These are phyloP conservation scores for Drosophila mauritiana DNA, from an alignment of 1,140 invertebrate species.

Conservation along the genomic window DNA sequence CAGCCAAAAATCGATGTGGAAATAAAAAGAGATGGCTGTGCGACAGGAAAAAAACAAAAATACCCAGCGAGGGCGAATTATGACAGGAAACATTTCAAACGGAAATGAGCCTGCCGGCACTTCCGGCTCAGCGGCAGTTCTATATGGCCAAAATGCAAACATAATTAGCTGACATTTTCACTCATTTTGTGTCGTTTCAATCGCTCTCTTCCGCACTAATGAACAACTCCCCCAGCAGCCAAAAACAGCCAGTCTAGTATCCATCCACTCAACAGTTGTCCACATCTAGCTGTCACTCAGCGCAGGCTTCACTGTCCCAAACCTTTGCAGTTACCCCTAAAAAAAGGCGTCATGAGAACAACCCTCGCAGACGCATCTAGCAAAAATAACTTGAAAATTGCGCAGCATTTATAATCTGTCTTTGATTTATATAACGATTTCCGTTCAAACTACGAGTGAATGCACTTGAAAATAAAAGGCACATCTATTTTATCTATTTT, in stretches of 20 bases:
- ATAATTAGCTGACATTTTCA: slow-evolving; percentile 73
- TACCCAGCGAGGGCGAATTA: slow-evolving; percentile 46
- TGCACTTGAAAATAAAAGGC: slow-evolving; percentile 9
- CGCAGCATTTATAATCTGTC: slow-evolving; percentile 82
- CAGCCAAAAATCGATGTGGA: slow-evolving; percentile 51
- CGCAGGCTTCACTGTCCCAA: slow-evolving; percentile 42
- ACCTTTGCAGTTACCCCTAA: slow-evolving; percentile 52
- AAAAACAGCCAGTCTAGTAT: neutral
- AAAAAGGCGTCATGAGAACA: slow-evolving; percentile 30
- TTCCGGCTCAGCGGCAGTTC: slow-evolving; percentile 56
- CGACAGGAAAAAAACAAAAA: neutral
- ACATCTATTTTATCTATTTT: neutral
- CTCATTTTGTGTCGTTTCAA: slow-evolving; percentile 28
- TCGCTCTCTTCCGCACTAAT: slow-evolving; percentile 42
- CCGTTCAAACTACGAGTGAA: slow-evolving; percentile 61
- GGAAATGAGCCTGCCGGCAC: slow-evolving; percentile 68
- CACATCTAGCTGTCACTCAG: slow-evolving; percentile 32
- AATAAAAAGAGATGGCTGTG: neutral
- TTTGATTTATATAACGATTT: slow-evolving; percentile 84
- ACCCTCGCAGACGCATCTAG: slow-evolving; percentile 37
- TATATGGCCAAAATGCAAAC: slow-evolving; percentile 34
- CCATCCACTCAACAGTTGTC: slow-evolving; percentile 58
- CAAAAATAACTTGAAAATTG: slow-evolving; percentile 73
- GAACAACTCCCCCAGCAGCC: slow-evolving; percentile 17
- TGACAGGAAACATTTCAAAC: slow-evolving; percentile 73